Conservation (phyloP, 2,888 invertebrate species). For the Myathropa florea region DNA sequence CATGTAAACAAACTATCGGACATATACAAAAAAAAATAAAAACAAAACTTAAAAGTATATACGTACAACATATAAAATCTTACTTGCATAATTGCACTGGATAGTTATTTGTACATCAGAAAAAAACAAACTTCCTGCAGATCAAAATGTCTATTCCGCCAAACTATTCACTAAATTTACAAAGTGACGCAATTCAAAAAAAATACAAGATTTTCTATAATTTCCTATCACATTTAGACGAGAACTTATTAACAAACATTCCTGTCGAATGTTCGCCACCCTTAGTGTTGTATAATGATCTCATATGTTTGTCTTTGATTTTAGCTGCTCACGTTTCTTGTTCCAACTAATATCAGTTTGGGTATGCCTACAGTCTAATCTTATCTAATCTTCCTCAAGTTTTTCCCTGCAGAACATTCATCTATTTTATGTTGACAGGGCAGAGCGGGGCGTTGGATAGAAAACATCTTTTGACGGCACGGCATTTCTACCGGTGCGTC, state of each 20-base stretch:
- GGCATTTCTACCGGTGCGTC: constrained; percentile 6
- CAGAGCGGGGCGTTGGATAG: constrained; percentile 18
- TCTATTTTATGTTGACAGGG: constrained; percentile 2
- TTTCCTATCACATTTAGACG: background rate
- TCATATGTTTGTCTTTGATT: constrained; percentile 38
- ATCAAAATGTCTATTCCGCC: no score
- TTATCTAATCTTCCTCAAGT: constrained; percentile 22
- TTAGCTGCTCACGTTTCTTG: constrained; percentile 1
- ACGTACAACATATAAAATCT: no score
- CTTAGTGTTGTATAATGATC: constrained; percentile 21
- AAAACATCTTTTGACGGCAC: constrained; percentile 64
- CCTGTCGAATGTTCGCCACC: constrained; percentile 2
- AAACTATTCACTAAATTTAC: background rate
- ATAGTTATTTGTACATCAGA: no score
- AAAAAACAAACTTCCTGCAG: no score
- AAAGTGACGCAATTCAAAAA: background rate
- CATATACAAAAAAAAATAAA: no score
- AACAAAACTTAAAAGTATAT: no score
- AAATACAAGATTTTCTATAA: background rate
- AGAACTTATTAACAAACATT: constrained; percentile 3
- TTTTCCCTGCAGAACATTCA: constrained; percentile 15
- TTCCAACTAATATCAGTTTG: constrained; percentile 29
- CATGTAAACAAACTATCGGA: no score
- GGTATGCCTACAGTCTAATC: constrained; percentile 22
- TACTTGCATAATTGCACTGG: no score